Conservation (phyloP, 2,888 invertebrate species). For the Adela reaumurella region DNA sequence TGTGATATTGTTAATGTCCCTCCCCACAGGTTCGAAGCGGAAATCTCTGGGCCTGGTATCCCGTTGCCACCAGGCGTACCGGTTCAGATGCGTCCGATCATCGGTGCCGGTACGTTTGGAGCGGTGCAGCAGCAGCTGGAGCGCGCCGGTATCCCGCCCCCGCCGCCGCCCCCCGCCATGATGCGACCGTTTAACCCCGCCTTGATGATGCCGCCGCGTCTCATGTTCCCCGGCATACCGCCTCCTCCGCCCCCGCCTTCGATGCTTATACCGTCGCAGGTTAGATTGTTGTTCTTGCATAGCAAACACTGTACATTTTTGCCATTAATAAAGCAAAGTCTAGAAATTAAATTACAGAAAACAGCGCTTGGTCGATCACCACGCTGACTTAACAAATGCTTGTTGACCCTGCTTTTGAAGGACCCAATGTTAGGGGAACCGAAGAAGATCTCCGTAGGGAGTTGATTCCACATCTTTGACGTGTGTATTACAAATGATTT, state of each 20-base stretch:
- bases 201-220: slow-evolving; percentile 22
- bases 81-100: slow-evolving; percentile 56
- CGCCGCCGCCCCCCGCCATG: slow-evolving; percentile 34
- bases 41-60: slow-evolving; percentile 66
- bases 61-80: slow-evolving; percentile 19
- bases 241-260: slow-evolving; percentile 64
- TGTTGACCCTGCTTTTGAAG: too few relatives aligned
- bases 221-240: slow-evolving; percentile 60
- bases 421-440: too few relatives aligned
- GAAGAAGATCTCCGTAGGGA: too few relatives aligned
- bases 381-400: too few relatives aligned
- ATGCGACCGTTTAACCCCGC: slow-evolving; percentile 23
- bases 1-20: too few relatives aligned
- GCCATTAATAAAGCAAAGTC: background rate
- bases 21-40: slow-evolving; percentile 82
- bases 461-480: too few relatives aligned
- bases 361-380: too few relatives aligned
- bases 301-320: background rate
- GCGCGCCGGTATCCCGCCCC: slow-evolving; percentile 33
- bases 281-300: slow-evolving; percentile 19
- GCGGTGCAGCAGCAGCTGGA: slow-evolving; percentile 67
- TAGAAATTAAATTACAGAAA: background rate
- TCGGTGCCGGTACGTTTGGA: slow-evolving; percentile 69
- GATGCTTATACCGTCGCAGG: slow-evolving; percentile 69
- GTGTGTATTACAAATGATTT: too few relatives aligned